These are phyloP conservation scores for Amphiprion ocellaris DNA, from an alignment of 2,113 vertebrate genomes.

Conservation along the genomic window DNA sequence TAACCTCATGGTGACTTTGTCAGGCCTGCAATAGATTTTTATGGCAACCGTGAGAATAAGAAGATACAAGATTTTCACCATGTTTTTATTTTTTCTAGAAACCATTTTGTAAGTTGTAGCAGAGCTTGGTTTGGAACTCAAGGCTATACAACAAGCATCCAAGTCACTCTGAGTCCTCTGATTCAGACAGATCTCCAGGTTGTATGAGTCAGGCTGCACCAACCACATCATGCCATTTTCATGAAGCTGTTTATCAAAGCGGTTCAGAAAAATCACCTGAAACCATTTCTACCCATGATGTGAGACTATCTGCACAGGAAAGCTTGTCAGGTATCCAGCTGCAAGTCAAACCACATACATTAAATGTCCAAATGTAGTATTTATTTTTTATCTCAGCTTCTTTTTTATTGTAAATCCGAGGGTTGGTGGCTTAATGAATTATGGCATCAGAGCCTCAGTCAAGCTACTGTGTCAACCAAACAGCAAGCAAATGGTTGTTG, in stretches of 20 bases:
- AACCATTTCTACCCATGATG: background rate
- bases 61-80: background rate
- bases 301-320: too few relatives aligned
- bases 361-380: background rate
- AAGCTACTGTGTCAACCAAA: too few relatives aligned
- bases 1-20: conserved; percentile 19
- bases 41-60: conserved; percentile 6
- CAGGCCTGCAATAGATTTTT: background rate
- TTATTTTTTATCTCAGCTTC: background rate
- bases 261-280: background rate
- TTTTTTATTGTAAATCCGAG: background rate
- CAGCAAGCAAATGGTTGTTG: too few relatives aligned
- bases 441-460: too few relatives aligned
- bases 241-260: background rate
- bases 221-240: background rate
- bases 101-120: background rate
- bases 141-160: background rate
- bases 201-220: background rate
- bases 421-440: background rate
- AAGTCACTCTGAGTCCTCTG: background rate
- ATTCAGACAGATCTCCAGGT: conserved; percentile 2
- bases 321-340: background rate
- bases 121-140: background rate
- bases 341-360: background rate
- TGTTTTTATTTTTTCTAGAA: background rate